A percentile compares a stretch with the other conserved stretches of the same genome.
Conservation (phyloP, 2,888 invertebrate species). For the Dryobotodes eremita region DNA sequence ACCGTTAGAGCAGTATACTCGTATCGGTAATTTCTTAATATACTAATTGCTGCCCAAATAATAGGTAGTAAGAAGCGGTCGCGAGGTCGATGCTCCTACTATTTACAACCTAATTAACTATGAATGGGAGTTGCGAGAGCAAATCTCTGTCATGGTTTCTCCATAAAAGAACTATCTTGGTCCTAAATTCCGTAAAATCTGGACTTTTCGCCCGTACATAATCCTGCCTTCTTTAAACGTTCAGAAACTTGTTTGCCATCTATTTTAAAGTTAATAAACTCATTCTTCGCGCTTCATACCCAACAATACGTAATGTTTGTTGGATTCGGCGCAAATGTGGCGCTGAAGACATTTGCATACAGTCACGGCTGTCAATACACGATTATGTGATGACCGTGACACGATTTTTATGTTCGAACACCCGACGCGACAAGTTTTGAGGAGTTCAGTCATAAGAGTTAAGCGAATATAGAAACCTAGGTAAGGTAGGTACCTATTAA, state of each 20-base stretch:
- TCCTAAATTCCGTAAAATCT: not conserved
- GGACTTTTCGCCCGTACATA: not conserved
- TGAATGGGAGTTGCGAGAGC: not conserved
- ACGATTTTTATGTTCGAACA: constrained; percentile 74
- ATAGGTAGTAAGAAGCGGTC: constrained; percentile 3
- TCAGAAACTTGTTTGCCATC: not conserved
- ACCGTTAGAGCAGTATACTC: constrained; percentile 29
- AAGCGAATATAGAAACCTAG: constrained; percentile 30
- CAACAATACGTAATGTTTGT: constrained; percentile 50
- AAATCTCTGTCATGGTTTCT: not conserved
- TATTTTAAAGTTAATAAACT: constrained; percentile 27
- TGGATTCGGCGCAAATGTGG: constrained; percentile 52
- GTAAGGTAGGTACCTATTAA: not conserved
- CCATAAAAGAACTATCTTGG: not conserved
- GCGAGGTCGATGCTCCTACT: constrained; percentile 22
- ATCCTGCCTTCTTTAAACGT: no score
- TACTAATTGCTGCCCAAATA: constrained; percentile 31
- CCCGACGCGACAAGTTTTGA: constrained; percentile 61
- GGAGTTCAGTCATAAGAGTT: constrained; percentile 44
- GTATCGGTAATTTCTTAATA: constrained; percentile 20
- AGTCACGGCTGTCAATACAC: constrained; percentile 78
- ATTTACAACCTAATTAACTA: constrained; percentile 10
- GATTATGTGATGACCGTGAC: constrained; percentile 82
- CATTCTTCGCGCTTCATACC: constrained; percentile 9
- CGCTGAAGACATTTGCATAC: constrained; percentile 70